Conservation (phyloP, 2,888 invertebrate genomes). For the Lasioglossum zephyrum region DNA sequence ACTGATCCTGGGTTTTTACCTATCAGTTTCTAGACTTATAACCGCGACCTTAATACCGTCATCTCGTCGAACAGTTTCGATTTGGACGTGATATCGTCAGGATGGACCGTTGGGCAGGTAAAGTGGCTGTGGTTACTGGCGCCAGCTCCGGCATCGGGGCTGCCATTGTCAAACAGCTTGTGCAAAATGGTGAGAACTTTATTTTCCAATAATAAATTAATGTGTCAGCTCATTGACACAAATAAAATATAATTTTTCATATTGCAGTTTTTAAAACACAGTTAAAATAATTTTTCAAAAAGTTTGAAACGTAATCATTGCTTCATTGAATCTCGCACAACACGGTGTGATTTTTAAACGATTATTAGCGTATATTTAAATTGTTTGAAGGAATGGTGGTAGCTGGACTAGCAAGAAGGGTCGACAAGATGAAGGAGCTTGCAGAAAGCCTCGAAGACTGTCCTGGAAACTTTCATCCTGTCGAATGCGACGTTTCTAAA, state of each 20-base stretch:
- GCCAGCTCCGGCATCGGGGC: constrained; percentile 85
- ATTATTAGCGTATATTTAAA: background rate
- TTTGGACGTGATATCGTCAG: constrained; percentile 36
- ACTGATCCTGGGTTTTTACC: constrained; percentile 34
- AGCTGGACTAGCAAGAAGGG: constrained; percentile 83
- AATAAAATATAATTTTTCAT: background rate
- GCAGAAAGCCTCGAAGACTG: constrained; percentile 66
- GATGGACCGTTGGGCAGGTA: constrained; percentile 84
- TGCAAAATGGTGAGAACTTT: constrained; percentile 80
- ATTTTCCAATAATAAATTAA: background rate
- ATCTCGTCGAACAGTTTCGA: constrained; percentile 42
- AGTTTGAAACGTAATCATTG: background rate
- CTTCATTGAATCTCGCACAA: too few species aligned
- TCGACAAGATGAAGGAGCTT: constrained; percentile 83
- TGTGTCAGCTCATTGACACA: background rate
- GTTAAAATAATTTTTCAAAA: background rate
- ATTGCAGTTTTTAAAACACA: background rate
- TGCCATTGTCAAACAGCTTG: constrained; percentile 80
- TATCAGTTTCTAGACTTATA: constrained; percentile 72
- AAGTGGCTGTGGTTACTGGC: constrained; percentile 85
- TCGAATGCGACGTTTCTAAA: constrained; percentile 76
- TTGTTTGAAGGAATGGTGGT: constrained; percentile 81
- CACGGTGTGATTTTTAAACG: background rate
- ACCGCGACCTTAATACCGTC: constrained; percentile 66
- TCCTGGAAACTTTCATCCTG: constrained; percentile 79